Percentiles rank a stretch among this genome's conserved stretches.
Conservation (phyloP, 2,888 invertebrate species). For the Chironomus tentans region DNA sequence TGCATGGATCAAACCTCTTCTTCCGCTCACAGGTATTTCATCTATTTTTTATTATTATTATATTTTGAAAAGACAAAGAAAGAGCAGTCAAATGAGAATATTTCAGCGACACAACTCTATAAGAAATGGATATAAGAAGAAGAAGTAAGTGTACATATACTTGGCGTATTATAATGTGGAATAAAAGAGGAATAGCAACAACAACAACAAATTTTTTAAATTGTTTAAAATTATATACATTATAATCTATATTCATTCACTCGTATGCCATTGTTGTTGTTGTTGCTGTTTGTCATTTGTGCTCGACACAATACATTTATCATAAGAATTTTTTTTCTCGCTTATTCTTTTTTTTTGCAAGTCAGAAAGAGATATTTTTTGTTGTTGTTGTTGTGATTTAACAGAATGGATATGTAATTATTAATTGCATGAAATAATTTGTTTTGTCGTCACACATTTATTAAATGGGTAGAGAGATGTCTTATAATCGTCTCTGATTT, state of each 20-base stretch:
- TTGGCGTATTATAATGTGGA: too few relatives aligned
- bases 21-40: not conserved
- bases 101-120: not conserved
- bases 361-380: not conserved
- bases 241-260: constrained; percentile 9
- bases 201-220: constrained; percentile 16
- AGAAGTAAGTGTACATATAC: too few relatives aligned
- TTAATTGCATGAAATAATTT: constrained; percentile 27
- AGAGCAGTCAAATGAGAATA: not conserved
- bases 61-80: not conserved
- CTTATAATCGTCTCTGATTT: not conserved
- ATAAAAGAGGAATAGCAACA: not conserved
- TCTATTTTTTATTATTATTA: not conserved
- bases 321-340: not conserved
- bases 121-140: not conserved
- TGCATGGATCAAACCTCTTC: not conserved
- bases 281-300: constrained; percentile 5
- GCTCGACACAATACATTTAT: constrained; percentile 18
- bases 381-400: not conserved
- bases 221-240: constrained; percentile 27
- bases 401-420: constrained; percentile 18
- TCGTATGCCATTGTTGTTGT: constrained; percentile 11
- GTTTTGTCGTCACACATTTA: constrained; percentile 27
- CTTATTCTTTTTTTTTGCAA: constrained; percentile 6
- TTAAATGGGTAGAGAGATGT: not conserved